phyloP scores from a whole-genome alignment of 2,888 invertebrate species.

The Pristionchus mayeri region DNA sequence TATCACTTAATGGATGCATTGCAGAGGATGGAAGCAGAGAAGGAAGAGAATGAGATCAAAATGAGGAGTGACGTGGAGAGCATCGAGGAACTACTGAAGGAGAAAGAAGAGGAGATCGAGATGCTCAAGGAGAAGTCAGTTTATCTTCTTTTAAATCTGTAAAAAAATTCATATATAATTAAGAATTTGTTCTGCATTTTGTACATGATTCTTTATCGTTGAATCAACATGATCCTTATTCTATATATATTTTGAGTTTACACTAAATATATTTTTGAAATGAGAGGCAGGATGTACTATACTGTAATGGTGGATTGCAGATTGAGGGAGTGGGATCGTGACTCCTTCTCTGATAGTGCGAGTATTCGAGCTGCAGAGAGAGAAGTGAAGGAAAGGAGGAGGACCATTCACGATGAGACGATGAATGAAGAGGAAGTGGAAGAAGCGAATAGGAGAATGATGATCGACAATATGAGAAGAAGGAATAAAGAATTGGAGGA shows the following conservation, averaged over 20 bases:
- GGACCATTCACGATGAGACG: no score
- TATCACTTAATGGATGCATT: neutral
- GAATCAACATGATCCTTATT: neutral
- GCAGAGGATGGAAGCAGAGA: slow-evolving; percentile 22
- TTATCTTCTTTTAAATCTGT: neutral
- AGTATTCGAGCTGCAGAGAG: neutral
- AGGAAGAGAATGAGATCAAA: neutral
- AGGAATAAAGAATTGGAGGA: neutral
- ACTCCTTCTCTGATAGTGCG: neutral
- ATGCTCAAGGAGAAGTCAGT: neutral
- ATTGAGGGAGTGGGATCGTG: neutral
- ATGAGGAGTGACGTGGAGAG: neutral
- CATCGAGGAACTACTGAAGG: neutral
- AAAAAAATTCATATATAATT: no score
- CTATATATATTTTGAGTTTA: neutral
- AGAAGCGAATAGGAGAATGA: neutral
- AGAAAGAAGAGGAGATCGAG: neutral
- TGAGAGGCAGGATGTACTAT: no score
- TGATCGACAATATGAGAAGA: neutral
- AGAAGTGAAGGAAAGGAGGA: neutral
- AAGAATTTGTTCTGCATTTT: neutral
- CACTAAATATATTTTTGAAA: neutral
- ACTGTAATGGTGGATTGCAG: no score
- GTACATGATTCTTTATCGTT: neutral
- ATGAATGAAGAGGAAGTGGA: neutral